Percentiles rank a stretch among this genome's conserved stretches.
Evolutionary conservation across 2,888 invertebrate genomes (phyloP).

Genomic region (Gibbula magus): DNA sequence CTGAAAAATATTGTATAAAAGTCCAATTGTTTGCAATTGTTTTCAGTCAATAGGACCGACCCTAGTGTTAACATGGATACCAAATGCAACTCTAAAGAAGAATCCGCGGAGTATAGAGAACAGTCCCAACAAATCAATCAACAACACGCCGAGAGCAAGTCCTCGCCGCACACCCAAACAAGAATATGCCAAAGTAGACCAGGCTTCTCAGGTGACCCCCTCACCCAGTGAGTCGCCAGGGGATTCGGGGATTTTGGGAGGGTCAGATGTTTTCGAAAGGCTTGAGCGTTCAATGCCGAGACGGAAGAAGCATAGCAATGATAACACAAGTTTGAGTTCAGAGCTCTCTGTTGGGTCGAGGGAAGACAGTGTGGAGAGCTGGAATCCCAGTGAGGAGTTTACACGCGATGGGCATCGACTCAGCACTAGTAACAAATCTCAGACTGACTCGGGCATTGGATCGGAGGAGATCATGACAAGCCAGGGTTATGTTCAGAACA

Average conservation of each 20-base stretch:
- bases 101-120: constrained; percentile 80
- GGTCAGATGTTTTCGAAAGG: constrained; percentile 6
- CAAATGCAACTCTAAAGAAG: constrained; percentile 90
- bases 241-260: constrained; percentile 45
- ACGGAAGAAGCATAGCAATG: constrained; percentile 50
- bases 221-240: constrained; percentile 55
- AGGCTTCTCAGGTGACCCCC: constrained; percentile 44
- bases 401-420: constrained; percentile 43
- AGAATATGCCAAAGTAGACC: constrained; percentile 63
- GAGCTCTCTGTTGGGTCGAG: constrained; percentile 54
- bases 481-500: constrained; percentile 55
- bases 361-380: constrained; percentile 52
- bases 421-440: constrained; percentile 57
- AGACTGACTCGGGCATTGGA: constrained; percentile 62
- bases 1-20: not conserved
- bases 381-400: constrained; percentile 49
- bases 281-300: not conserved
- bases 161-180: constrained; percentile 64
- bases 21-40: not conserved
- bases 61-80: constrained; percentile 94
- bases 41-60: constrained; percentile 79
- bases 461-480: constrained; percentile 37
- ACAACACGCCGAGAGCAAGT: constrained; percentile 63
- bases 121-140: constrained; percentile 67
- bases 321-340: constrained; percentile 58